Base-by-base conservation (phyloP, 2,113 vertebrate species). In the Leptocoma aspasia region DNA sequence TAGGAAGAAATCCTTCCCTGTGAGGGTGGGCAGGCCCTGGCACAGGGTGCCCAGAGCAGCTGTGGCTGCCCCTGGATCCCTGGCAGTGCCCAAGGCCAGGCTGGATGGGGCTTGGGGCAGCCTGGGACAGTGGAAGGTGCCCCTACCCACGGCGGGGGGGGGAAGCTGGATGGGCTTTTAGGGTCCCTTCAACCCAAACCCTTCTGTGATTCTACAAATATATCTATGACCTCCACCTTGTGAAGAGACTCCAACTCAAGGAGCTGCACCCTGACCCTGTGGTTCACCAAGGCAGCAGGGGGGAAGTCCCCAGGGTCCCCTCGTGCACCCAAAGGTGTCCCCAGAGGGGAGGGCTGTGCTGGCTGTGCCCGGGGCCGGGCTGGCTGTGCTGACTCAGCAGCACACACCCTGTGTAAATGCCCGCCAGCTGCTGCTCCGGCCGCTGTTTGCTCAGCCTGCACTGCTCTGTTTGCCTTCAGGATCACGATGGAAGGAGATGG, bases 401-500 rank as follows among this genome's bases (percentile, higher is more conserved):
- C 24, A 2, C 83, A 83, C 60, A 8, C 88, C 89, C 95, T 95
- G 77, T 90, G 94, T 87, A 96, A 90, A 96, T 15, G 27, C 75
- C 45, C 0, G 53, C 87, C 95, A 94, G 90, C 94, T 97, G 90
- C 90, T 89, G 72, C 72, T 68, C 70, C 1, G 0, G 91, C 76
- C 11, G 0, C 90, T 94, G 93, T 96, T 95, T 96, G 92, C 94
- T 96, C 73, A 95, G 93, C 85, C 72, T 2, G 1, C 4, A 2
- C 7, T 0, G 13, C 86, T 95, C 79, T 95, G 92, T 95, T 96
- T 95, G 90, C 83, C 88, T 94, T 95, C 12, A 3, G 83, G 78
- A 94, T 95, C 96, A 95, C 83, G 72, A 76, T 59, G 65, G 72
- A 90, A 68, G 83, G 82, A 92, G 56, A 94, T 95, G 94, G 88